Conservation (phyloP, 2,113 vertebrate species). For the Leuciscus idus region DNA sequence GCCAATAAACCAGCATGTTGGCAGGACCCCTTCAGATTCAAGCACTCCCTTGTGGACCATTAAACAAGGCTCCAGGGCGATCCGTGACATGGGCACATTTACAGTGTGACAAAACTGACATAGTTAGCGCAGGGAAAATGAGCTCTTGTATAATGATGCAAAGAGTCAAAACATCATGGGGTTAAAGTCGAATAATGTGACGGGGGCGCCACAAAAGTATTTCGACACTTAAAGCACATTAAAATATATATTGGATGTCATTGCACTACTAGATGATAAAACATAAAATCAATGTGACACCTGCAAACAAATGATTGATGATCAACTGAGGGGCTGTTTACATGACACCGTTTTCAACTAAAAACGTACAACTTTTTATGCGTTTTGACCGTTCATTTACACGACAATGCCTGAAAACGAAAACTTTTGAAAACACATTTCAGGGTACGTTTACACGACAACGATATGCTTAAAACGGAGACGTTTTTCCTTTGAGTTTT, state of each 20-base stretch:
- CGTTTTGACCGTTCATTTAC: too few species aligned
- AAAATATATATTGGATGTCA: neutral
- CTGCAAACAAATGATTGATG: neutral
- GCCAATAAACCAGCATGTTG: slow-evolving; percentile 23
- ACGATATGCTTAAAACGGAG: too few species aligned
- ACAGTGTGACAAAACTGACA: slow-evolving; percentile 31
- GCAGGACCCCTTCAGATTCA: slow-evolving; percentile 23
- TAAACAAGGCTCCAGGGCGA: slow-evolving; percentile 37
- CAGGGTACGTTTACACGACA: too few species aligned
- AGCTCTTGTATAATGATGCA: slow-evolving; percentile 34
- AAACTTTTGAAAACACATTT: too few species aligned
- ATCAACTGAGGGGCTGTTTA: too few species aligned
- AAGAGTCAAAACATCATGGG: slow-evolving; percentile 16
- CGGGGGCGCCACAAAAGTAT: neutral
- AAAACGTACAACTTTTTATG: too few species aligned
- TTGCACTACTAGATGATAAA: neutral
- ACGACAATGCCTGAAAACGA: too few species aligned
- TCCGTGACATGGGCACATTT: slow-evolving; percentile 27
- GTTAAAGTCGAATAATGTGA: slow-evolving; percentile 6
- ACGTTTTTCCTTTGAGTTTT: too few species aligned
- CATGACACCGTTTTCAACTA: too few species aligned
- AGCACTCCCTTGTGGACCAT: slow-evolving; percentile 45
- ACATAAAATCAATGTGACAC: neutral
- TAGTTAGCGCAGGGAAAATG: slow-evolving; percentile 12
- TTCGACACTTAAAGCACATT: neutral